These are phyloP conservation scores for Cyphomyrus plagiostoma DNA, from an alignment of 2,113 vertebrate species.

Conservation along the genomic window DNA sequence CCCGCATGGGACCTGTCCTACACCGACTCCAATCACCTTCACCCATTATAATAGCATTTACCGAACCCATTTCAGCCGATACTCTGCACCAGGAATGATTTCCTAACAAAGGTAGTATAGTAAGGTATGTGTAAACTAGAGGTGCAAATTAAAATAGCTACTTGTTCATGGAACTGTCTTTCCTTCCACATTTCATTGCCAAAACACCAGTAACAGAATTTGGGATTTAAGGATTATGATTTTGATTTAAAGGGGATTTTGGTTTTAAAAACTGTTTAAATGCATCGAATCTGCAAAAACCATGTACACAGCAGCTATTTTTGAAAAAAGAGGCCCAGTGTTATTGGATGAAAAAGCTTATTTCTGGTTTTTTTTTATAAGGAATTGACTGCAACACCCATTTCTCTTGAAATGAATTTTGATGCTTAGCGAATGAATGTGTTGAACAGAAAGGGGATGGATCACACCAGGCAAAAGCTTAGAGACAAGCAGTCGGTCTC, in stretches of 20 bases:
- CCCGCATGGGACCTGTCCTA: not conserved
- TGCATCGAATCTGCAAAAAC: not conserved
- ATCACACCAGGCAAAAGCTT: not conserved
- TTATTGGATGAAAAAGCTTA: not conserved
- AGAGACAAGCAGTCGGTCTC: not conserved
- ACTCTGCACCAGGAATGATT: not conserved
- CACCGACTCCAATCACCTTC: no score
- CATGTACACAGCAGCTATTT: not conserved
- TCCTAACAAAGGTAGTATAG: not conserved
- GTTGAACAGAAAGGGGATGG: not conserved
- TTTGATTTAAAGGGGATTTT: not conserved
- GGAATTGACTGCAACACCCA: not conserved
- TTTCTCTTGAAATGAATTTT: not conserved
- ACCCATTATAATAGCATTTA: not conserved
- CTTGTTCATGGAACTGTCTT: not conserved
- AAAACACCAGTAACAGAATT: not conserved
- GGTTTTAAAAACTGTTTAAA: not conserved
- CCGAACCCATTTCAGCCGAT: not conserved
- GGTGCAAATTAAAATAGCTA: not conserved
- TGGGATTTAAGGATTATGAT: not conserved
- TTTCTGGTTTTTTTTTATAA: not conserved
- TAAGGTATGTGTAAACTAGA: not conserved
- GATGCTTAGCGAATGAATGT: not conserved
- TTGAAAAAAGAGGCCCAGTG: not conserved
- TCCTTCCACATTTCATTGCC: not conserved